Evolutionary conservation across 2,797 vertebrate genomes (phyloP).

Genomic region (Limnodromus scolopaceus): DNA sequence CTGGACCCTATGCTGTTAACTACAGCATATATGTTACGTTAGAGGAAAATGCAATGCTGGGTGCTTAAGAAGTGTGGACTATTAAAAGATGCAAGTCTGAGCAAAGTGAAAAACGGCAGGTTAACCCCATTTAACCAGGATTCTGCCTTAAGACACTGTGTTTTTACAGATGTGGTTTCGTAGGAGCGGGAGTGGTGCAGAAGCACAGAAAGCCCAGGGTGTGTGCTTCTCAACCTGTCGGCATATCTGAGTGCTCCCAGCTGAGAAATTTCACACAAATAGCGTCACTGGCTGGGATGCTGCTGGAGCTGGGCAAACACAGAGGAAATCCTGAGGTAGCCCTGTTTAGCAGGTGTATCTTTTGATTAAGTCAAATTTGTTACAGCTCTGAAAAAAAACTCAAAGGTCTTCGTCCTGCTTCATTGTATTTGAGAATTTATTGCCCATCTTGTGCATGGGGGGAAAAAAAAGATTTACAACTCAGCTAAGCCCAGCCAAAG

Average conservation of each 20-base stretch:
- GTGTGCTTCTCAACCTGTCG: neutral
- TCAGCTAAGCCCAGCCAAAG: neutral
- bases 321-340: neutral
- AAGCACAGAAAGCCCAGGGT: neutral
- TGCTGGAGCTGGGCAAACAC: neutral
- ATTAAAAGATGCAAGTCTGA: neutral
- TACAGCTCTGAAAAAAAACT: neutral
- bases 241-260: neutral
- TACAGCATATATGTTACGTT: accelerated
- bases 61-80: no score
- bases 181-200: accelerated
- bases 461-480: neutral
- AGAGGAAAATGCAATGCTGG: neutral
- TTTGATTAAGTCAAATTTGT: neutral
- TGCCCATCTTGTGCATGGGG: neutral
- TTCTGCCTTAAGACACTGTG: neutral
- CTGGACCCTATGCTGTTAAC: neutral
- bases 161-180: neutral
- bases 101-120: neutral
- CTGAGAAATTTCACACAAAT: neutral
- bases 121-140: neutral
- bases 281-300: neutral
- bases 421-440: neutral
- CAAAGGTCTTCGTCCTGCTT: neutral
- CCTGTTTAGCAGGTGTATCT: neutral